Conservation (phyloP, 2,888 invertebrate species). For the Drosophila borborema region DNA sequence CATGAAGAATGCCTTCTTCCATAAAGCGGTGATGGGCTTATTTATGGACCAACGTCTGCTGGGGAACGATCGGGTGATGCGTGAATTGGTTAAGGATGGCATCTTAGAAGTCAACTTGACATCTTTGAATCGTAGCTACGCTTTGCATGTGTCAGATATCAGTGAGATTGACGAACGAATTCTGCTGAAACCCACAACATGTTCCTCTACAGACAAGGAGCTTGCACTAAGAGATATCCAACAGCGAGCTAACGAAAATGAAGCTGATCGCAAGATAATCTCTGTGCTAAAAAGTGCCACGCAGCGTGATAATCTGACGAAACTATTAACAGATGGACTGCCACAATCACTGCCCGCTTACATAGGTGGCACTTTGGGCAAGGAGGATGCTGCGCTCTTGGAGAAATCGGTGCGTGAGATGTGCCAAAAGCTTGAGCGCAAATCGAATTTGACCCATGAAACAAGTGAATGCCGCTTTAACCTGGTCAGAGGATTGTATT, state of each 20-base stretch:
- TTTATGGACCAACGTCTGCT: slow-evolving; percentile 58
- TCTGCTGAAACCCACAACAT: slow-evolving; percentile 27
- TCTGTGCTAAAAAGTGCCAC: not conserved
- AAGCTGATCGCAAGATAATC: not conserved
- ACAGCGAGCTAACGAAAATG: not conserved
- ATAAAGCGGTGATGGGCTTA: slow-evolving; percentile 46
- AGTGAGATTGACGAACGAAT: slow-evolving; percentile 66
- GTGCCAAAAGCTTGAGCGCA: slow-evolving; percentile 22
- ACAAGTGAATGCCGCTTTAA: slow-evolving; percentile 20
- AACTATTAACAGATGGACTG: slow-evolving; percentile 29
- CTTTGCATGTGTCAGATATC: slow-evolving; percentile 51
- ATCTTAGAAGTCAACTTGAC: slow-evolving; percentile 57
- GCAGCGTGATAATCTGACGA: slow-evolving; percentile 23
- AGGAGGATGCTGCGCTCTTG: slow-evolving; percentile 14
- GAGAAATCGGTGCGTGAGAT: slow-evolving; percentile 31
- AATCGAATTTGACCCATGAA: slow-evolving; percentile 8
- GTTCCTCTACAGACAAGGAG: not conserved
- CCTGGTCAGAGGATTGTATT: slow-evolving; percentile 47
- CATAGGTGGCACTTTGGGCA: slow-evolving; percentile 25
- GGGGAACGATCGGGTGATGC: slow-evolving; percentile 53
- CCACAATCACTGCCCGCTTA: slow-evolving; percentile 31
- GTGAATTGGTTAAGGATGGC: slow-evolving; percentile 62
- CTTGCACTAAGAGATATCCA: no score
- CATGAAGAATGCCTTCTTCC: slow-evolving; percentile 53
- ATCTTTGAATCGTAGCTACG: slow-evolving; percentile 53